Evolutionary conservation across 1,140 invertebrate species (phyloP), one percentile per base, ranked within the genome.

Genomic region (Atta cephalotes): DNA sequence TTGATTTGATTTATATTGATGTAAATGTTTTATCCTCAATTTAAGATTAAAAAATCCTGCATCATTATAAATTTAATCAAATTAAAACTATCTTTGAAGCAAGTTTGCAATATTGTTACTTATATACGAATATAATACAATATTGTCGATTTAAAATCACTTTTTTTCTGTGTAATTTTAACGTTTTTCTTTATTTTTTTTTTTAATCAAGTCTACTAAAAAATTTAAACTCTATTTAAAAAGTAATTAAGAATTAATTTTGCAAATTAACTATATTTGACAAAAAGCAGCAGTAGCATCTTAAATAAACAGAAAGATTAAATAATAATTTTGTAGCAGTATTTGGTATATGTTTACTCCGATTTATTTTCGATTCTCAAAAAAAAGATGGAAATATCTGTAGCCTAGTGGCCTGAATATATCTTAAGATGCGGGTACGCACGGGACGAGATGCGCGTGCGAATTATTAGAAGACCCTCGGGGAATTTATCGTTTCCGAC

Each of bases 401-500:
- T 45, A 53, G 28, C 25, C n/a, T 35, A 62, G 35, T 81, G n/a
- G 78, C n/a, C 31, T 18, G 31, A 4, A 39, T 56, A 56, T 25
- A 71, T 18, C 10, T 25, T 28, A 18, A 56, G 28, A 14, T 18
- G 49, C 28, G 14, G 6, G 12, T 25, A 25, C 25, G 25, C 21
- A 39, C 16, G 45, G 31, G 63, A 53, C 49, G 14, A 18, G 31
- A 62, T 62, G 53, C 18, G 4, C 4, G 25, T 14, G 35, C 9
- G 56, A 76, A 76, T 76, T 76, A 76, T 60, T 76, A 18, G n/a
- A 76, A 76, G 21, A 70, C 10, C 49, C 18, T 49, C 9, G 65
- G 31, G 35, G n/a, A 56, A 81, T 81, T 71, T 39, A 71, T 71
- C 49, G 65, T 56, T 81, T 71, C 78, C 63, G 56, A n/a, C 53